Base-by-base conservation (phyloP, 2,113 vertebrate species). In the Gadus chalcogrammus region DNA sequence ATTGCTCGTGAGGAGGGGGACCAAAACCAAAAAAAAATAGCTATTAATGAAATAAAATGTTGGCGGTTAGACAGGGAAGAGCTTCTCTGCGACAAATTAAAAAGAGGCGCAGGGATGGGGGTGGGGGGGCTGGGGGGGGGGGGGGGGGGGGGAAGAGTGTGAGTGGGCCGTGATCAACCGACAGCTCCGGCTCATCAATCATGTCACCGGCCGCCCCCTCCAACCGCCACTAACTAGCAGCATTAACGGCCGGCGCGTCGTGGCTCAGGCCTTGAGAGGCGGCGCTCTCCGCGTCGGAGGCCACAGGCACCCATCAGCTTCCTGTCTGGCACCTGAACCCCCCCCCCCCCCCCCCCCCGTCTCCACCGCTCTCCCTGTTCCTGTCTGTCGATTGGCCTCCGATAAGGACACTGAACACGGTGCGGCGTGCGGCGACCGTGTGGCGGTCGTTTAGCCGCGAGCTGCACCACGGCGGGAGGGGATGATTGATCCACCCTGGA, bases 161-260 rank as follows among this genome's bases (percentile, higher is more conserved):
- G 89, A 90, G 88, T 91, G 89, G 89, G 89, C 86, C 81, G 84
- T 92, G 90, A 92, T 93, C 91, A 91, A 88, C 87, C 87, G 88
- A 89, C 90, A 92, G 88, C 83, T 73, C 67, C 67, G 31, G 83
- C 89, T 93, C 91, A 93, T 93, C 91, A 92, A 92, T 93, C 92
- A 92, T 85, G 89, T 88, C 83, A 71, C 85, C 84, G 85, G 82
- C 88, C 90, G 85, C 81, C 86, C 75, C 81, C 79, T 65, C 67
- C 9, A 82, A 84, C 76, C 83, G 81, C 71, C 48, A 65, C 86
- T 87, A 86, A 84, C 83, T 84, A 91, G 88, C 85, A 74, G 80
- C 73, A 87, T 88, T 89, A 91, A 89, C 86, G 88, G 88, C 82
- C 64, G 82, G 85, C 42, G 42, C 85, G 70, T 88, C 83, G 83